phyloP scores from a whole-genome alignment of 2,797 vertebrate species.

The Acrossocheilus fasciatus region DNA sequence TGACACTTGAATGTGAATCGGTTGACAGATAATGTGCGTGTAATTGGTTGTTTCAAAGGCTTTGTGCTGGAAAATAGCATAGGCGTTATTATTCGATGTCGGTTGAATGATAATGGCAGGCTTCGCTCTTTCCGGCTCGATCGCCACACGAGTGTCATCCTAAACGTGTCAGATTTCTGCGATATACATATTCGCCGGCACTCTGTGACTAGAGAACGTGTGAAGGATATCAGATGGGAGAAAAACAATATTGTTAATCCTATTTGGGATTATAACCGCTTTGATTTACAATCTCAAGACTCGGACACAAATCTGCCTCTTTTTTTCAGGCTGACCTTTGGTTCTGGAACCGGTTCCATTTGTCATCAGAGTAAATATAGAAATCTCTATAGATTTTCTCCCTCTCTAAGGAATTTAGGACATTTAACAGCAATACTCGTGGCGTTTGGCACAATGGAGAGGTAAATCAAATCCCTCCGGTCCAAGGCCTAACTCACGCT shows the following conservation, averaged over 20 bases:
- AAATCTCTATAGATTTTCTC: slow-evolving; percentile 61
- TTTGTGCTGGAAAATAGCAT: slow-evolving; percentile 56
- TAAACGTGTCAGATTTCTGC: slow-evolving; percentile 6
- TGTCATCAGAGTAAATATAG: slow-evolving; percentile 67
- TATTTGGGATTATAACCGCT: slow-evolving; percentile 63
- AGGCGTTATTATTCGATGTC: slow-evolving; percentile 32
- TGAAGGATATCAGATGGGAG: background rate
- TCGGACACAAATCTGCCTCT: slow-evolving; percentile 62
- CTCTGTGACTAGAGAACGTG: background rate
- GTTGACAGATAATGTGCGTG: slow-evolving; percentile 36
- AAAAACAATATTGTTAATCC: slow-evolving; percentile 55
- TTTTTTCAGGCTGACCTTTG: slow-evolving; percentile 64
- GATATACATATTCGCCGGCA: background rate
- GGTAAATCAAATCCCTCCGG: slow-evolving; percentile 65
- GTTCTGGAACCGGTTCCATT: slow-evolving; percentile 67
- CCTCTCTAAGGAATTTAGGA: slow-evolving; percentile 64
- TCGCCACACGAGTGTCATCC: slow-evolving; percentile 34
- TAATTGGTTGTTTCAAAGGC: slow-evolving; percentile 58
- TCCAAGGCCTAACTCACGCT: slow-evolving; percentile 51
- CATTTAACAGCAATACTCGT: slow-evolving; percentile 44
- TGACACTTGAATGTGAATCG: slow-evolving; percentile 49
- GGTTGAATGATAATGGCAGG: slow-evolving; percentile 50
- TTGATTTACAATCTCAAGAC: slow-evolving; percentile 51
- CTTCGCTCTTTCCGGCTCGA: slow-evolving; percentile 35
- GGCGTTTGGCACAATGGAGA: slow-evolving; percentile 26